A percentile compares a stretch with the other conserved stretches of the same genome.
Evolutionary conservation across 1,140 invertebrate genomes (phyloP).

Genomic region (Paramacrobiotus metropolitanus): DNA sequence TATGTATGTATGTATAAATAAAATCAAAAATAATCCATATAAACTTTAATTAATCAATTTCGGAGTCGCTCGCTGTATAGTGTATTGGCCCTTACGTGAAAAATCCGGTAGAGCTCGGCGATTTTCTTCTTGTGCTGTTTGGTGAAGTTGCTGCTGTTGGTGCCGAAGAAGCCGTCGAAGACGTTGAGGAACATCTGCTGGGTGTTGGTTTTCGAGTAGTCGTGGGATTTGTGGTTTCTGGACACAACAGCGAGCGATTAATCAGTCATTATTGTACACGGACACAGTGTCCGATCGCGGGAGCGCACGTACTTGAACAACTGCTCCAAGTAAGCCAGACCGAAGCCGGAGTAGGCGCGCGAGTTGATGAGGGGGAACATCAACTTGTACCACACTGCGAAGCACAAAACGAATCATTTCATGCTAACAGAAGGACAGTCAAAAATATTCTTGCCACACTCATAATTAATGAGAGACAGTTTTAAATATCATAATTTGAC

Average conservation of each 20-base stretch:
- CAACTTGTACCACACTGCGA: background rate
- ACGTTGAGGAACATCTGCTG: background rate
- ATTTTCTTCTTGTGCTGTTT: background rate
- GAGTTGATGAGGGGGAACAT: background rate
- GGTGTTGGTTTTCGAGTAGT: background rate
- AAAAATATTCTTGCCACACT: too few species aligned
- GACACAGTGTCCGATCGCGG: too few species aligned
- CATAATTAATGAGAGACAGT: too few species aligned
- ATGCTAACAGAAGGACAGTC: too few species aligned
- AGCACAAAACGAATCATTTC: background rate
- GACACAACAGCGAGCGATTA: background rate
- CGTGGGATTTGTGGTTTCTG: constrained; percentile 1
- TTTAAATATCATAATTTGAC: background rate
- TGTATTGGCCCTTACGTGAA: too few species aligned
- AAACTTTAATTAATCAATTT: too few species aligned
- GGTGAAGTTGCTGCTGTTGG: background rate
- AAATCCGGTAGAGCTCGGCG: too few species aligned
- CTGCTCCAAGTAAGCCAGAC: background rate
- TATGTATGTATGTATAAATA: too few species aligned
- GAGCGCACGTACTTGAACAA: background rate
- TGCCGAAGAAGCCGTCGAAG: background rate
- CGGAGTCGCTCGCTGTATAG: too few species aligned
- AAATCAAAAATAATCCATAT: too few species aligned
- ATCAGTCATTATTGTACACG: too few species aligned
- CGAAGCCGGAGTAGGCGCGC: background rate